phyloP scores from a whole-genome alignment of 1,140 invertebrate genomes.

The Rhopalosiphum padi region DNA sequence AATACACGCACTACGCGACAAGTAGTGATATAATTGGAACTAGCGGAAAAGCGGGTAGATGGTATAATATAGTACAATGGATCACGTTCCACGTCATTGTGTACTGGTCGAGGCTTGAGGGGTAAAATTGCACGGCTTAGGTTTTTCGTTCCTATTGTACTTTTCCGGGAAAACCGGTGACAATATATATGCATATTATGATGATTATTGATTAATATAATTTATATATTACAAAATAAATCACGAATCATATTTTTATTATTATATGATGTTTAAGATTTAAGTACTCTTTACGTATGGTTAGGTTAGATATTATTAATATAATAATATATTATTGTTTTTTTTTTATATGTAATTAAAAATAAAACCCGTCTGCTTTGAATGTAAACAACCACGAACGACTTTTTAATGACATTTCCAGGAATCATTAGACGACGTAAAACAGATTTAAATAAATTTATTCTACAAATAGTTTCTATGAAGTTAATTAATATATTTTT shows the following conservation, averaged over 20 bases:
- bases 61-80: not conserved
- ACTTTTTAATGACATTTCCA: not conserved
- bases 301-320: not conserved
- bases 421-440: not conserved
- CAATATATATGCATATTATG: not conserved
- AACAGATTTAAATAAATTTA: not conserved
- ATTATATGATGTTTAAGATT: not conserved
- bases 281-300: not conserved
- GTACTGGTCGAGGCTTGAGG: not conserved
- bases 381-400: not conserved
- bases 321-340: not conserved
- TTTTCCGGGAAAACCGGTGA: not conserved
- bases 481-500: not conserved
- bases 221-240: not conserved
- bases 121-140: constrained; percentile 11
- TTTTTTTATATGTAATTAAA: not conserved
- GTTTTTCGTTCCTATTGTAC: constrained; percentile 26
- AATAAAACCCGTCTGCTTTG: not conserved
- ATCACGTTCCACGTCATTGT: constrained; percentile 19
- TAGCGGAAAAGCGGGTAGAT: constrained; percentile 21
- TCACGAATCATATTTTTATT: not conserved
- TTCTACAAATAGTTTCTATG: not conserved
- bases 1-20: constrained; percentile 42
- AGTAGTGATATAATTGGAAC: constrained; percentile 56
- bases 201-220: not conserved